Base-by-base conservation (phyloP, 2,113 vertebrate genomes). In the Aspidoscelis tigris region DNA sequence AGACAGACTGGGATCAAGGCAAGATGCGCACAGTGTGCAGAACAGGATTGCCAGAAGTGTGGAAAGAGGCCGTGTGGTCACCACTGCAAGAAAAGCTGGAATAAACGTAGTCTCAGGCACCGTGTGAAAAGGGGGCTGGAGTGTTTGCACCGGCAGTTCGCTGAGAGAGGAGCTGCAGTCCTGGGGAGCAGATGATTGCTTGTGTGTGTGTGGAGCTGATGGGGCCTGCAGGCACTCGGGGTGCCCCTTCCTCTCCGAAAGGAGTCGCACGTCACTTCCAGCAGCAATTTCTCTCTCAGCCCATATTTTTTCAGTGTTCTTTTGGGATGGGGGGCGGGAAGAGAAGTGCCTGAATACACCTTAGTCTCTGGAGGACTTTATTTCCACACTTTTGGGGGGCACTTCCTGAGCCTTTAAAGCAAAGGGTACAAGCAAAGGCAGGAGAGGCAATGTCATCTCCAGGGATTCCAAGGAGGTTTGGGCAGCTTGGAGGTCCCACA, bases 311-410 rank as follows among this genome's bases (percentile, higher is more conserved):
- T 18, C 18, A 39, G 24, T 5, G 3, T n/a, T 80, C 0, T 7
- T 78, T 33, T 18, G 22, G 9, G 78, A 41, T 33, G 33, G 33
- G 33, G 33, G 33, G 33, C 33, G 33, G 33, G 33, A 22, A 12
- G 20, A 1, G 1, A 71, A 66, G 20, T 7, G 2, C 6, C 14
- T 10, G 20, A 33, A 43, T 90, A 44, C 43, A 18, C 75, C 18
- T 33, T 84, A 3, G 43, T 61, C 84, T 91, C 76, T 88, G 89
- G 78, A 0, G 82, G 89, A 84, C 72, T 94, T 94, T 94, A 94
- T 94, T 94, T 79, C 12, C 21, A 87, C 26, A 76, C 55, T 80
- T 91, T 86, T 84, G 81, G 4, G 84, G 33, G 76, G 70, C 84
- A 14, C 66, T 89, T 88, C 2, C 86, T 83, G 79, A 87, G 88